Percentiles rank a stretch among this genome's conserved stretches.
These are phyloP conservation scores for Plutomurus gul DNA, from an alignment of 1,140 invertebrate species.

Conservation along the genomic window DNA sequence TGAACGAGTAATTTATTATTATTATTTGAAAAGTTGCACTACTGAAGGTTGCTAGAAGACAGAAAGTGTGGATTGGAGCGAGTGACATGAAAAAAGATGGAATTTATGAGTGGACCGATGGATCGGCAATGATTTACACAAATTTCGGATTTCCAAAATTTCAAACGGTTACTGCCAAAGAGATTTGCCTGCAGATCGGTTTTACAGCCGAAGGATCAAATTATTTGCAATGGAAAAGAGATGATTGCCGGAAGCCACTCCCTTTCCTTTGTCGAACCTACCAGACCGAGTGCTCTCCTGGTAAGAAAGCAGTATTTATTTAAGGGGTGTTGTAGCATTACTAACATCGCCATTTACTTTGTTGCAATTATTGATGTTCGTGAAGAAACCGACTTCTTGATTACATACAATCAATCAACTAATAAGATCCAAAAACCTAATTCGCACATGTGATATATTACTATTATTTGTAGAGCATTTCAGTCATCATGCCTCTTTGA, in stretches of 20 bases:
- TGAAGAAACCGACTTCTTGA: too few species aligned
- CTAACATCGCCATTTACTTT: too few species aligned
- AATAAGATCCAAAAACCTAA: too few species aligned
- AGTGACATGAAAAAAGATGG: background rate
- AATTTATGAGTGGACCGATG: slow-evolving; percentile 3
- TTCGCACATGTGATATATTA: too few species aligned
- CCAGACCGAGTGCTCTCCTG: background rate
- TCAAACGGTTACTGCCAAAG: background rate
- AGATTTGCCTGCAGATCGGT: background rate
- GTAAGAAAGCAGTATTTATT: background rate
- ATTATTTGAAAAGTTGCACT: background rate
- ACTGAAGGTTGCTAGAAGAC: background rate
- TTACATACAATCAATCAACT: too few species aligned
- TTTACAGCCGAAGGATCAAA: background rate
- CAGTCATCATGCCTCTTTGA: background rate
- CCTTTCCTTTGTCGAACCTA: background rate
- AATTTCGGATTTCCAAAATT: background rate
- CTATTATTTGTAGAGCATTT: background rate
- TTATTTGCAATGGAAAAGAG: background rate
- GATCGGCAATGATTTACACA: background rate
- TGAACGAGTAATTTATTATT: background rate
- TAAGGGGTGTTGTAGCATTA: too few species aligned
- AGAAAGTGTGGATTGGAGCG: background rate
- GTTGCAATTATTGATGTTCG: too few species aligned
- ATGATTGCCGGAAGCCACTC: background rate